Conservation (phyloP, 2,888 invertebrate species). For the Caradrina kadenii region DNA sequence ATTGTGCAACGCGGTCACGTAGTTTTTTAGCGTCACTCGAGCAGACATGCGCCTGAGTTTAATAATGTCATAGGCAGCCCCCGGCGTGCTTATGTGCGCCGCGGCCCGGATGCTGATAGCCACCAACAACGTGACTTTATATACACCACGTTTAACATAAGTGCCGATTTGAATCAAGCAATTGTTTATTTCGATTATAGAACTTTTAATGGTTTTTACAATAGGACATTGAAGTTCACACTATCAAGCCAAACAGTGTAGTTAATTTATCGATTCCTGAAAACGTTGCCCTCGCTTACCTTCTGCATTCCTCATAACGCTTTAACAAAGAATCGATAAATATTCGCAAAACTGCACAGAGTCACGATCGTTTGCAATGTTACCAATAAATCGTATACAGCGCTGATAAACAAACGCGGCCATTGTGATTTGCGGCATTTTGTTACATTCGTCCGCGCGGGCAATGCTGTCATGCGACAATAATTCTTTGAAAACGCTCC, state of each 20-base stretch:
- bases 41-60: slow-evolving; percentile 86
- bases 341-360: slow-evolving; percentile 66
- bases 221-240: not conserved
- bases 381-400: slow-evolving; percentile 67
- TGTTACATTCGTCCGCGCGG: slow-evolving; percentile 71
- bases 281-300: slow-evolving; percentile 6
- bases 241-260: not conserved
- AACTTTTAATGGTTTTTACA: not conserved
- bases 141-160: slow-evolving; percentile 32
- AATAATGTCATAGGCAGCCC: slow-evolving; percentile 85
- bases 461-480: slow-evolving; percentile 77
- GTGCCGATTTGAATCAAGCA: not conserved
- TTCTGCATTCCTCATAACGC: slow-evolving; percentile 38
- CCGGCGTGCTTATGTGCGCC: slow-evolving; percentile 59
- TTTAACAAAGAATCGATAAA: slow-evolving; percentile 66
- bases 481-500: slow-evolving; percentile 83
- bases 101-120: slow-evolving; percentile 51
- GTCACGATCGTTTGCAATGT: slow-evolving; percentile 65
- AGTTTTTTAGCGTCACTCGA: slow-evolving; percentile 84
- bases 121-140: slow-evolving; percentile 69
- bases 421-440: slow-evolving; percentile 78
- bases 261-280: not conserved
- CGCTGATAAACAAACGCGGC: slow-evolving; percentile 70
- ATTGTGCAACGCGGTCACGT: slow-evolving; percentile 87
- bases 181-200: not conserved